Evolutionary conservation across 2,797 vertebrate species (phyloP).

Genomic region (Spinus pinus): DNA sequence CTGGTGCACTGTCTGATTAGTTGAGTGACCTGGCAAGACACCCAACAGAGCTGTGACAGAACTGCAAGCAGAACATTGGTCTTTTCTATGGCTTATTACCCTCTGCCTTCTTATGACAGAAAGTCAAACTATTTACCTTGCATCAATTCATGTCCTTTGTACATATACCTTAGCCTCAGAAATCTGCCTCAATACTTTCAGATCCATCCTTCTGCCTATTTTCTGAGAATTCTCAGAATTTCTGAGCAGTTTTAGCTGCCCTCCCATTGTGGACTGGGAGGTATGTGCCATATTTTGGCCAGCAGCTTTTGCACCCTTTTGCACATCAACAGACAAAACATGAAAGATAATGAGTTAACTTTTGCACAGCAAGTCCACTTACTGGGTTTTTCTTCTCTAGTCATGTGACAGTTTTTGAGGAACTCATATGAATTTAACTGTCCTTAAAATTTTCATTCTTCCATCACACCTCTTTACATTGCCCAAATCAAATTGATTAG

Average conservation of each 20-base stretch:
- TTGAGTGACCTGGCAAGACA: not conserved
- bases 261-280: fast-evolving
- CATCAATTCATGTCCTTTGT: not conserved
- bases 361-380: not conserved
- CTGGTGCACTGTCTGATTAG: not conserved
- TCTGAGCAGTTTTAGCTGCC: not conserved
- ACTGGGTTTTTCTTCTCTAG: not conserved
- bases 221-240: not conserved
- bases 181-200: not conserved
- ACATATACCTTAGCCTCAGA: not conserved
- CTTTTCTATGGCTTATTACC: not conserved
- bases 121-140: not conserved
- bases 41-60: not conserved
- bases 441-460: not conserved
- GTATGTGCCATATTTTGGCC: not conserved
- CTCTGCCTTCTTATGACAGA: not conserved
- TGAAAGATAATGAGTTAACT: not conserved
- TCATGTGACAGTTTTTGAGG: not conserved
- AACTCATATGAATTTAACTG: not conserved
- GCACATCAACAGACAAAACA: not conserved
- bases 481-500: not conserved
- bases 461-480: not conserved
- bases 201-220: not conserved
- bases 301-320: not conserved
- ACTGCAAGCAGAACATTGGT: not conserved